phyloP scores from a whole-genome alignment of 2,888 invertebrate species.

The Mactromeris polynyma region DNA sequence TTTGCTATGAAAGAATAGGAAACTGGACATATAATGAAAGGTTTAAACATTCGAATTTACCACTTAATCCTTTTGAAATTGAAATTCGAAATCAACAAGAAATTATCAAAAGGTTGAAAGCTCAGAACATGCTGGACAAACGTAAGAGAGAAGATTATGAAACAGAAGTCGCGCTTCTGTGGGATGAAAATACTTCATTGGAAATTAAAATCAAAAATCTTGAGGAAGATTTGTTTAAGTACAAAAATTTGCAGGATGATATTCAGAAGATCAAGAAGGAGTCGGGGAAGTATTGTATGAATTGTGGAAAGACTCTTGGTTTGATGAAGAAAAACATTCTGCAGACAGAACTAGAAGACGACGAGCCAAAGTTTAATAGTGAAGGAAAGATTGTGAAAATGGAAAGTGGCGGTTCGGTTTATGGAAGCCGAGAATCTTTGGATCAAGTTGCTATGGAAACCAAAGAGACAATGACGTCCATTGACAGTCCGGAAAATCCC shows the following conservation, averaged over 20 bases:
- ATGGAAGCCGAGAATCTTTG: conserved; percentile 82
- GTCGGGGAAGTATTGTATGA: conserved; percentile 74
- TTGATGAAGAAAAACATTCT: conserved; percentile 64
- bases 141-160: conserved; percentile 81
- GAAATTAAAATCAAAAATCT: conserved; percentile 76
- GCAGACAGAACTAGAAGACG: conserved; percentile 83
- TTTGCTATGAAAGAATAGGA: conserved; percentile 78
- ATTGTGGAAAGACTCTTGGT: conserved; percentile 71
- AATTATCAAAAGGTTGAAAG: conserved; percentile 80
- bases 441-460: conserved; percentile 81
- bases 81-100: conserved; percentile 84
- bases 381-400: conserved; percentile 83
- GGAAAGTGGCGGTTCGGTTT: conserved; percentile 86
- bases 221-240: conserved; percentile 74
- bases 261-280: conserved; percentile 74
- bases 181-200: conserved; percentile 82
- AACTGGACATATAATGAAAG: conserved; percentile 80
- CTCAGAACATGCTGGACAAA: conserved; percentile 81
- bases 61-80: conserved; percentile 81
- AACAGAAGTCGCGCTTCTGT: conserved; percentile 79
- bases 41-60: conserved; percentile 78
- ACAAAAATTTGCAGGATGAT: conserved; percentile 76
- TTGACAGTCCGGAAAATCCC: conserved; percentile 69
- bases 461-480: conserved; percentile 78
- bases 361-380: conserved; percentile 80